A percentile compares a stretch with the other conserved stretches of the same genome.
Conservation (phyloP, 2,113 vertebrate genomes). For the Condylura cristata region DNA sequence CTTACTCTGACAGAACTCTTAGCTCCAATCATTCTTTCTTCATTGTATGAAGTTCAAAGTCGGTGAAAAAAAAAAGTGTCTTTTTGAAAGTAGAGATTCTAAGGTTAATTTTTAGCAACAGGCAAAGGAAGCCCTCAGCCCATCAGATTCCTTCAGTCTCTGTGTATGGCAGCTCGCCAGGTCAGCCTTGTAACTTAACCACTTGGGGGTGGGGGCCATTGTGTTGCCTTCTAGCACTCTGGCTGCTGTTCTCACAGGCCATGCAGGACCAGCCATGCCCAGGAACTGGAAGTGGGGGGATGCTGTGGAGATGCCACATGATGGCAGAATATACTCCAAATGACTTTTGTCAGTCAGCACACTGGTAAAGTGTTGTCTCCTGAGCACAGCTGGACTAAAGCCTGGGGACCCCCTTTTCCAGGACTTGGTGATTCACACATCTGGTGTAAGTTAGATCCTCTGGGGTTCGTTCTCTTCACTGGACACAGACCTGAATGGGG, state of each 20-base stretch:
- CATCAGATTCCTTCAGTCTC: neutral
- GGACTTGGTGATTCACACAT: neutral
- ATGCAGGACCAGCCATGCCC: neutral
- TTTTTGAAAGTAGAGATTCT: neutral
- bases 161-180: neutral
- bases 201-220: too few relatives aligned
- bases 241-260: neutral
- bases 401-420: neutral
- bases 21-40: neutral
- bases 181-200: neutral
- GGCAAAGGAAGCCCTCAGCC: neutral
- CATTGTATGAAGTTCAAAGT: neutral
- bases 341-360: fast-evolving
- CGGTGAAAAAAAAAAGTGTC: neutral
- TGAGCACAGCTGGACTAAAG: neutral
- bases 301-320: fast-evolving
- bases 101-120: neutral
- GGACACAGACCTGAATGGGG: too few relatives aligned
- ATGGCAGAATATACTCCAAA: fast-evolving
- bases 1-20: neutral
- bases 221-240: neutral
- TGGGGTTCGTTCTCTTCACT: neutral
- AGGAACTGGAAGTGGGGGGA: fast-evolving
- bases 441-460: neutral
- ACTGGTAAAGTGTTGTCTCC: fast-evolving